Conservation (phyloP, 2,113 vertebrate species). For the Muscicapa adusta region DNA sequence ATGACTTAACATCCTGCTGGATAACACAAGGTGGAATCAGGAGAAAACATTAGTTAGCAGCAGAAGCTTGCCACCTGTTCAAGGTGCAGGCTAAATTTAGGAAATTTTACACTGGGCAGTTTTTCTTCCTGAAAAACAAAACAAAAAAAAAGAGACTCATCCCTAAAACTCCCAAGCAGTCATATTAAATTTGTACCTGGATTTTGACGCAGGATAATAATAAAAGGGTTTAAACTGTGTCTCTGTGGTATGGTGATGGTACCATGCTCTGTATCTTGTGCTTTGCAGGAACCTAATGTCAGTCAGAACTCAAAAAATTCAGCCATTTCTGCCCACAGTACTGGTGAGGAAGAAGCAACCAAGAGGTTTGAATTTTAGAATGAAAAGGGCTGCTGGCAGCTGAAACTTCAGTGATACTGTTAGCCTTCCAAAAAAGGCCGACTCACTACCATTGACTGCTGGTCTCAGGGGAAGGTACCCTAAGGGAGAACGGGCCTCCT, state of each 20-base stretch:
- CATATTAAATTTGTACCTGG: not conserved
- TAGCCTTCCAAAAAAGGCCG: not conserved
- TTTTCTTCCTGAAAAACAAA: not conserved
- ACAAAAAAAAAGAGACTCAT: not conserved
- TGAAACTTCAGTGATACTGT: not conserved
- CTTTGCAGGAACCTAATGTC: not conserved
- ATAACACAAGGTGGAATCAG: conserved; percentile 14
- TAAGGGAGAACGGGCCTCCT: not conserved
- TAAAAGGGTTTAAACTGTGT: not conserved
- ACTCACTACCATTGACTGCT: not conserved
- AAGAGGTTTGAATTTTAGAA: not conserved
- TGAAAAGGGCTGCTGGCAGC: not conserved
- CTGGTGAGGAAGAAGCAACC: not conserved
- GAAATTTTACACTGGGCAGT: not conserved
- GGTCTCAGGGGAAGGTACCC: not conserved
- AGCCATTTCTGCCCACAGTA: not conserved
- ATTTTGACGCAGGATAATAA: not conserved
- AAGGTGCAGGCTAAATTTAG: conserved; percentile 13
- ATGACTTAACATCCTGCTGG: conserved; percentile 35
- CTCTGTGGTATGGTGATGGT: not conserved
- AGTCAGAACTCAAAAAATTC: not conserved
- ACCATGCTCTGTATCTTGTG: not conserved
- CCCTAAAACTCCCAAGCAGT: not conserved
- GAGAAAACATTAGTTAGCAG: conserved; percentile 57
- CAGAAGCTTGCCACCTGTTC: conserved; percentile 31